These are phyloP conservation scores for Emmelina monodactyla DNA, from an alignment of 2,888 invertebrate genomes.

Conservation along the genomic window DNA sequence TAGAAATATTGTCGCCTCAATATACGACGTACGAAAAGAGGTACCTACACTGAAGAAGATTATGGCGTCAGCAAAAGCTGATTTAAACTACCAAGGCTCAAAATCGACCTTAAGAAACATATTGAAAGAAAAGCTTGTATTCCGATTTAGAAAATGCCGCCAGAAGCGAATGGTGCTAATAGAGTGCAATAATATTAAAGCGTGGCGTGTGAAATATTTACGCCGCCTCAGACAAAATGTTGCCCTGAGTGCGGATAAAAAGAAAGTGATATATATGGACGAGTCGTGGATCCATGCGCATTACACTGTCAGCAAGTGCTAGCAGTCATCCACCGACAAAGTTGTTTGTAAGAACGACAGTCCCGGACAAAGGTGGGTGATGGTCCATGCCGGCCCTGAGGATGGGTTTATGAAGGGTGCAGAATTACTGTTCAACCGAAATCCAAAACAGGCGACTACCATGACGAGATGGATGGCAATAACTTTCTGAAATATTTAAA, in stretches of 20 bases:
- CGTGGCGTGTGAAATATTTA: too few relatives aligned
- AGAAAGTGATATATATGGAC: too few relatives aligned
- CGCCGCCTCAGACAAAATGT: too few relatives aligned
- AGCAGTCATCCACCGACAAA: too few relatives aligned
- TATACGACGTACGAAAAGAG: neutral
- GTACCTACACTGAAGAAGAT: neutral
- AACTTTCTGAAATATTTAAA: slow-evolving; percentile 9
- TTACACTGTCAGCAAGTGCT: neutral
- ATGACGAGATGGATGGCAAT: slow-evolving; percentile 9
- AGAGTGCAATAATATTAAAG: too few relatives aligned
- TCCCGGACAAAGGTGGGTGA: neutral
- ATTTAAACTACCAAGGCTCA: too few relatives aligned
- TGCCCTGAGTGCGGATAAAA: too few relatives aligned
- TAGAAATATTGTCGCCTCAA: neutral
- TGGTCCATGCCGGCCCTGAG: slow-evolving; percentile 4
- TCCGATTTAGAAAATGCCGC: too few relatives aligned
- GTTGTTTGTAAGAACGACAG: neutral
- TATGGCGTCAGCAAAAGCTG: too few relatives aligned
- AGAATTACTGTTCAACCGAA: slow-evolving; percentile 10
- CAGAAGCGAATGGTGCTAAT: too few relatives aligned
- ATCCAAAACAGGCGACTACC: slow-evolving; percentile 5
- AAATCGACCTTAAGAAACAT: too few relatives aligned
- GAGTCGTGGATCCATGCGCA: neutral
- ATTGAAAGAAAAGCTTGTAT: too few relatives aligned
- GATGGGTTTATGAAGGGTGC: slow-evolving; percentile 12